phyloP scores from a whole-genome alignment of 2,888 invertebrate genomes.

The Tetranychus truncatus region DNA sequence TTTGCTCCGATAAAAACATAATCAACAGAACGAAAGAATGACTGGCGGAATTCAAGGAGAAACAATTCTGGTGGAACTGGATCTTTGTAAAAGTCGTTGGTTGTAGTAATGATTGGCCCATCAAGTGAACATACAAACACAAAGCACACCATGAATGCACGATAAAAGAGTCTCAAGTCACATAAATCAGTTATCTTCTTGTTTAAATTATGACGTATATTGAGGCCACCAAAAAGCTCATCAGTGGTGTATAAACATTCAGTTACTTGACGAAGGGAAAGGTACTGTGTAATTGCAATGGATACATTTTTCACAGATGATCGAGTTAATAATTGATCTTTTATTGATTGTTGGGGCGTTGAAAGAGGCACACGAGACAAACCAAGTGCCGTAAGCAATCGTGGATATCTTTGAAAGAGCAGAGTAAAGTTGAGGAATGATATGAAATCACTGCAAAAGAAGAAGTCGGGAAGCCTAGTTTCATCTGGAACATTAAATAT shows the following conservation, averaged over 20 bases:
- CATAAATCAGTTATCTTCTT: neutral
- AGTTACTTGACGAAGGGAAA: neutral
- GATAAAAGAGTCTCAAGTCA: neutral
- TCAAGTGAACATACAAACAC: neutral
- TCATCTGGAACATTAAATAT: too few relatives aligned
- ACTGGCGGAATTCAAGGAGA: neutral
- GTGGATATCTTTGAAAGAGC: too few relatives aligned
- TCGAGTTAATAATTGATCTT: neutral
- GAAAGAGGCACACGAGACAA: neutral
- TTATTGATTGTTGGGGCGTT: neutral
- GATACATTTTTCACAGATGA: neutral
- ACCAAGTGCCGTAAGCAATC: neutral
- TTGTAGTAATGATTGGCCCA: neutral
- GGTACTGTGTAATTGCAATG: neutral
- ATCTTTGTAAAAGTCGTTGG: neutral
- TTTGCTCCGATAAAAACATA: neutral
- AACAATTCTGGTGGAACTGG: neutral
- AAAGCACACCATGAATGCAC: neutral
- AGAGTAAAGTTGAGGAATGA: too few relatives aligned
- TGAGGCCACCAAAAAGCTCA: neutral
- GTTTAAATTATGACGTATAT: neutral
- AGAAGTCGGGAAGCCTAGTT: too few relatives aligned
- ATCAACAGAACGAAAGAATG: neutral
- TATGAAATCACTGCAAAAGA: too few relatives aligned
- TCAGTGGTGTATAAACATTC: neutral